A percentile compares a stretch with the other conserved stretches of the same genome.
Conservation (phyloP, 2,888 invertebrate species). For the Synanthedon andrenaeformis region DNA sequence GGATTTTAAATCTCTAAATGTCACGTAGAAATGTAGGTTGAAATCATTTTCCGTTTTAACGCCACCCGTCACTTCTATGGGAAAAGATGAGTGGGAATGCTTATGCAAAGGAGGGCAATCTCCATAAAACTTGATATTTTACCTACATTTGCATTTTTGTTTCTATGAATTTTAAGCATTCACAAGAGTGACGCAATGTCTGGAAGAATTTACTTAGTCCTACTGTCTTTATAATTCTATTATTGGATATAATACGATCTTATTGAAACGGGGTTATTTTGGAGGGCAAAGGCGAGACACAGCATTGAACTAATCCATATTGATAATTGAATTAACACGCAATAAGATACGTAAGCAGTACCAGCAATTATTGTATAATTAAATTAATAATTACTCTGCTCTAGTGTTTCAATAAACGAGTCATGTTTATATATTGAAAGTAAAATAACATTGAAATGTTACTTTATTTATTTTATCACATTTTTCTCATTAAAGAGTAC, state of each 20-base stretch:
- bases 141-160: not conserved
- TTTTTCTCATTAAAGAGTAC: too few species aligned
- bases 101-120: constrained; percentile 3
- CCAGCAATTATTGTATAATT: constrained; percentile 3
- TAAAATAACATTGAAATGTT: too few species aligned
- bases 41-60: constrained; percentile 7
- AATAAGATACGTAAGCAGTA: constrained; percentile 1
- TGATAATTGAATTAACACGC: constrained; percentile 3
- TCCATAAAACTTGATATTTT: not conserved
- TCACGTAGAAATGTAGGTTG: constrained; percentile 7
- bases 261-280: not conserved
- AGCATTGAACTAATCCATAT: constrained; percentile 1
- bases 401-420: too few species aligned
- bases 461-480: too few species aligned
- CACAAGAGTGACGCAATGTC: not conserved
- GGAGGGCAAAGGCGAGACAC: constrained; percentile 5
- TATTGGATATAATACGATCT: not conserved
- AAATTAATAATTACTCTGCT: too few species aligned
- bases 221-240: not conserved
- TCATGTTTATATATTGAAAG: too few species aligned
- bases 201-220: not conserved
- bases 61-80: constrained; percentile 3
- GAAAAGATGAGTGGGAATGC: constrained; percentile 4
- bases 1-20: constrained; percentile 10
- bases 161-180: not conserved